These are phyloP conservation scores for Dascillus cervinus DNA, from an alignment of 2,888 invertebrate species.

Conservation along the genomic window DNA sequence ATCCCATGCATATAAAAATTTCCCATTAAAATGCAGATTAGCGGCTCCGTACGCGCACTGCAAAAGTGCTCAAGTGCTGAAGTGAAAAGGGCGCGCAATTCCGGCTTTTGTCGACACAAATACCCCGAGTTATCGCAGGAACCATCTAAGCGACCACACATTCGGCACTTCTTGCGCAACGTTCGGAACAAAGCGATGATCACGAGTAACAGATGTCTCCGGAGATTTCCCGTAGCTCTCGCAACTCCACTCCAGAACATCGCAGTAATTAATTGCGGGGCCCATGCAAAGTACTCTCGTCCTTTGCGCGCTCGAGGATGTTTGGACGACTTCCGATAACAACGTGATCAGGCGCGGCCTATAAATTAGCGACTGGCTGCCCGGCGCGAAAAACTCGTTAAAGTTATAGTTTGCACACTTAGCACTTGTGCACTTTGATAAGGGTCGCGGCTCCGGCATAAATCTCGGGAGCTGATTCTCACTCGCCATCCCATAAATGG, in stretches of 20 bases:
- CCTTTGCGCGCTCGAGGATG: constrained; percentile 11
- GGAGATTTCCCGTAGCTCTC: constrained; percentile 19
- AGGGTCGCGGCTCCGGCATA: constrained; percentile 1
- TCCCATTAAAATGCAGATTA: no score
- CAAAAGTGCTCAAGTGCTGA: no score
- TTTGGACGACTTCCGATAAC: constrained; percentile 16
- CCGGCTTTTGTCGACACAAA: no score
- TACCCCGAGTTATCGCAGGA: constrained; percentile 10
- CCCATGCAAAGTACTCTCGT: constrained; percentile 15
- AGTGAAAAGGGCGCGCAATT: no score
- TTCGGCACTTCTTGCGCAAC: constrained; percentile 11
- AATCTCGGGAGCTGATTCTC: constrained; percentile 4
- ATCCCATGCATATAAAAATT: no score
- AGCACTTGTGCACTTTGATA: constrained; percentile 7
- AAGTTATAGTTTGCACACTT: constrained; percentile 7
- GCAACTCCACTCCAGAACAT: constrained; percentile 19
- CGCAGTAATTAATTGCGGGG: constrained; percentile 20
- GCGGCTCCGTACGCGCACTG: no score
- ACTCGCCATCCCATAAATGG: constrained; percentile 6
- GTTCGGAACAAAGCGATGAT: constrained; percentile 17
- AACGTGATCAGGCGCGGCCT: constrained; percentile 12
- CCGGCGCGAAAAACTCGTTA: constrained; percentile 8
- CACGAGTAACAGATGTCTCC: constrained; percentile 24
- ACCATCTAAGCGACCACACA: constrained; percentile 9
- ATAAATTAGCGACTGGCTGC: constrained; percentile 11